Evolutionary conservation across 1,140 invertebrate species (phyloP).

Genomic region (Neotoxoptera formosana): DNA sequence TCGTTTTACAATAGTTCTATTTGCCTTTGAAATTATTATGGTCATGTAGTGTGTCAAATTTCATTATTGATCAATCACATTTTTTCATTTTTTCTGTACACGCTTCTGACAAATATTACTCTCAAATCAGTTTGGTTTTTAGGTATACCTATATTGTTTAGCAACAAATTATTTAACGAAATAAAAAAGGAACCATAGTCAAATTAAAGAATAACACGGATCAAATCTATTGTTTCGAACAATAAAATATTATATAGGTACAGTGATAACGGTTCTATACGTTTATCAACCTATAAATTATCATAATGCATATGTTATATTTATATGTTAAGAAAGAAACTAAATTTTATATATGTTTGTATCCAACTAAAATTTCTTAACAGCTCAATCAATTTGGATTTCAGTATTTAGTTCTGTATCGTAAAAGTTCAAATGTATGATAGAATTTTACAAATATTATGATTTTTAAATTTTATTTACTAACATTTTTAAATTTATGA

Average conservation of each 20-base stretch:
- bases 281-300: not conserved
- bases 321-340: not conserved
- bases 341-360: not conserved
- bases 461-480: not conserved
- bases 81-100: not conserved
- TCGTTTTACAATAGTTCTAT: not conserved
- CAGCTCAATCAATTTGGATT: not conserved
- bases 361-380: not conserved
- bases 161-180: not conserved
- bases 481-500: not conserved
- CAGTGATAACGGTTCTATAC: not conserved
- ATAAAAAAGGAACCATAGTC: not conserved
- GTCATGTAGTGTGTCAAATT: not conserved
- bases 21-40: not conserved
- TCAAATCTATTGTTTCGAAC: slow-evolving; percentile 2
- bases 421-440: too few relatives aligned
- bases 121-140: not conserved
- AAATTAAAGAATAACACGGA: slow-evolving; percentile 12
- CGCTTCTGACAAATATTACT: not conserved
- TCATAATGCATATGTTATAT: not conserved
- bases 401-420: too few relatives aligned
- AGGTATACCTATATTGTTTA: not conserved
- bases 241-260: not conserved
- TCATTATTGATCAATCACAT: not conserved
- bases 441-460: too few relatives aligned